phyloP scores from a whole-genome alignment of 2,888 invertebrate genomes.

The Dyspetes luteomarginatus region DNA sequence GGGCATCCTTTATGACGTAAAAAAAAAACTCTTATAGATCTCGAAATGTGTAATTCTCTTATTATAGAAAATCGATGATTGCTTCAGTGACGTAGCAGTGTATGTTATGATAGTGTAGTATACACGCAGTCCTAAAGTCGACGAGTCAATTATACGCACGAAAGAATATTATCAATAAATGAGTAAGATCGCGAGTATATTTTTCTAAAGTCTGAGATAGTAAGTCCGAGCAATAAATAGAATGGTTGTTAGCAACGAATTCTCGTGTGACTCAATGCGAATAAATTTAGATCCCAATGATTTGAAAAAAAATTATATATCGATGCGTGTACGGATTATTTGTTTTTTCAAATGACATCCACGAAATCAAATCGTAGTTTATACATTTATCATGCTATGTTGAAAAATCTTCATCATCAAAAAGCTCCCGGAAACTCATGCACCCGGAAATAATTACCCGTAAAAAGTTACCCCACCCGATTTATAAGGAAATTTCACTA shows the following conservation, averaged over 20 bases:
- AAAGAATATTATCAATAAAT: slow-evolving; percentile 10
- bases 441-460: no score
- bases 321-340: no score
- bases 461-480: no score
- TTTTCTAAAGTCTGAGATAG: slow-evolving; percentile 1
- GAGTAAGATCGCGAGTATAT: slow-evolving; percentile 2
- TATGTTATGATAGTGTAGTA: not conserved
- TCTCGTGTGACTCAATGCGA: slow-evolving; percentile 8
- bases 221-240: slow-evolving; percentile 19
- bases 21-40: not conserved
- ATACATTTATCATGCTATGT: no score
- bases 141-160: not conserved
- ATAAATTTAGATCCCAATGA: not conserved
- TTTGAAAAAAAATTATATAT: not conserved
- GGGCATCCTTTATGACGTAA: no score
- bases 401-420: no score
- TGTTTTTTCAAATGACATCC: not conserved
- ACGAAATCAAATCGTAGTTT: no score
- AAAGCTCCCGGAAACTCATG: no score
- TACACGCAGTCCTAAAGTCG: not conserved
- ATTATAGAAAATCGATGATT: not conserved
- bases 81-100: not conserved
- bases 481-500: no score
- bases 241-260: slow-evolving; percentile 5
- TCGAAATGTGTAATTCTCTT: not conserved